phyloP scores from a whole-genome alignment of 2,113 vertebrate genomes.

The Corythaixoides concolor region DNA sequence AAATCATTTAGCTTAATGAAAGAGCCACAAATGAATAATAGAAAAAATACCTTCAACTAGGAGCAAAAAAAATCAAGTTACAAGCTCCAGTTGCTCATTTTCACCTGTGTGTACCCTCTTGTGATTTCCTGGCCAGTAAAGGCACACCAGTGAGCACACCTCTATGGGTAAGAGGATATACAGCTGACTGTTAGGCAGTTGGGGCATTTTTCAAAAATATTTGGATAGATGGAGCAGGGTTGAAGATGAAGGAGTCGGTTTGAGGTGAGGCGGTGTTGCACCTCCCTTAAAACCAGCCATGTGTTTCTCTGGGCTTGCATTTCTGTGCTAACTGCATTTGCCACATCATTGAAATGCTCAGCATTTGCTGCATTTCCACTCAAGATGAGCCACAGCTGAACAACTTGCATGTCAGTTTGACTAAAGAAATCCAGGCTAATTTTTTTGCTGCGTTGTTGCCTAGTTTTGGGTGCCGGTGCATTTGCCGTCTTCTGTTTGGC shows the following conservation, averaged over 20 bases:
- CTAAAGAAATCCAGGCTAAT: neutral
- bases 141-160: neutral
- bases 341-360: conserved; percentile 16
- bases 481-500: neutral
- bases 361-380: neutral
- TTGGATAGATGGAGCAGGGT: neutral
- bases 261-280: neutral
- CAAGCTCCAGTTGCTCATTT: neutral
- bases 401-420: neutral
- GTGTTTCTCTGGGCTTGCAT: neutral
- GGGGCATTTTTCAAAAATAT: neutral
- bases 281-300: neutral
- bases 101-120: neutral
- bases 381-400: conserved; percentile 25
- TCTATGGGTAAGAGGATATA: neutral
- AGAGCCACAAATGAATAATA: neutral
- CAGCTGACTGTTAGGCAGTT: neutral
- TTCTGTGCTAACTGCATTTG: conserved; percentile 29
- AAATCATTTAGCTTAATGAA: neutral
- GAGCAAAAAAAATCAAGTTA: neutral
- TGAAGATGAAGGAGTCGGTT: neutral
- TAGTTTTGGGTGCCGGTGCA: neutral
- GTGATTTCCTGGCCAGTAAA: neutral
- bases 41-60: neutral
- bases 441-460: neutral